These are phyloP conservation scores for Drosophila neotestacea DNA, from an alignment of 2,888 invertebrate genomes.

Conservation along the genomic window DNA sequence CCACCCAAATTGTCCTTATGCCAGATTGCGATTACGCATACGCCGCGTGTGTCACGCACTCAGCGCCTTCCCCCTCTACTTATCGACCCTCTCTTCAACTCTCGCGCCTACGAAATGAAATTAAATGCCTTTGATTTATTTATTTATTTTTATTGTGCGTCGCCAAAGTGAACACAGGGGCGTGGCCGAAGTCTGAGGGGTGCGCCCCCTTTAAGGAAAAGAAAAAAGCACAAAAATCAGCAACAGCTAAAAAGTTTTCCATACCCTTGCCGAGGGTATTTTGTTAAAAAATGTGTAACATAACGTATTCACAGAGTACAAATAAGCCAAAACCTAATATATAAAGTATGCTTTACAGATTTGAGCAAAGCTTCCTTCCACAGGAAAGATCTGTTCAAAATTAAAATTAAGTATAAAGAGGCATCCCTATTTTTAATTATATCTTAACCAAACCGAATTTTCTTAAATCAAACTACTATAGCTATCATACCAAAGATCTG, in stretches of 20 bases:
- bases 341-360: no score
- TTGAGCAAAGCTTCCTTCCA: no score
- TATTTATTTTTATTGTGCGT: conserved; percentile 58
- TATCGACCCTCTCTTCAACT: no score
- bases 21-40: conserved; percentile 66
- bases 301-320: no score
- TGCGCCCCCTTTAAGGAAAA: conserved; percentile 9
- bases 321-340: no score
- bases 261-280: not conserved
- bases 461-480: no score
- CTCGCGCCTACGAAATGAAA: conserved; percentile 61
- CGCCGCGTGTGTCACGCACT: conserved; percentile 64
- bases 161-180: conserved; percentile 32
- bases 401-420: no score
- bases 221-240: conserved; percentile 28
- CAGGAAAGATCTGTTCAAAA: no score
- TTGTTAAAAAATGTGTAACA: no score
- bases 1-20: conserved; percentile 4
- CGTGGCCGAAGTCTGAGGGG: conserved; percentile 21
- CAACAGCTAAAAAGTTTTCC: conserved; percentile 38
- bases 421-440: no score
- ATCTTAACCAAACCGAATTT: no score
- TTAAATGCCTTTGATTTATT: conserved; percentile 79
- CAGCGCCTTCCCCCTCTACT: conserved; percentile 3
- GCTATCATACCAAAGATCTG: no score